These are phyloP conservation scores for Exephanes ischioxanthus DNA, from an alignment of 2,888 invertebrate species.

Conservation along the genomic window DNA sequence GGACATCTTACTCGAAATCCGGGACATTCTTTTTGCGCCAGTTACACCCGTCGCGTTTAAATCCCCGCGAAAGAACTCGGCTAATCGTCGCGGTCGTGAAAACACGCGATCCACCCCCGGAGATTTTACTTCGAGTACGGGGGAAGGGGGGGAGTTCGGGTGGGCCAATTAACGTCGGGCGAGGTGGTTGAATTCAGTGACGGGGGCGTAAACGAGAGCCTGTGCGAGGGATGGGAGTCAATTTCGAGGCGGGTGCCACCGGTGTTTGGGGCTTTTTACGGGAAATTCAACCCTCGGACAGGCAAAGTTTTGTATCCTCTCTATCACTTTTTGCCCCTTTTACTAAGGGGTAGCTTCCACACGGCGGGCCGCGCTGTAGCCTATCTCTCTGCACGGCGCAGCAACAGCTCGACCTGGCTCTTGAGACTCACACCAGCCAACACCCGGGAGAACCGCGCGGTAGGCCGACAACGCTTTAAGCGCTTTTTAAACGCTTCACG, in stretches of 20 bases:
- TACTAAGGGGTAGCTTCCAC: not conserved
- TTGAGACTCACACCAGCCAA: slow-evolving; percentile 42
- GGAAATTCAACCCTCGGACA: slow-evolving; percentile 64
- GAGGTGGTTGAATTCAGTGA: slow-evolving; percentile 57
- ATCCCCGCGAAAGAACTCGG: slow-evolving; percentile 58
- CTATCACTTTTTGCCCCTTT: slow-evolving; percentile 39
- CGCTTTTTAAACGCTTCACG: slow-evolving; percentile 73
- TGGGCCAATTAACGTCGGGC: slow-evolving; percentile 60
- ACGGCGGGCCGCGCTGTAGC: slow-evolving; percentile 17
- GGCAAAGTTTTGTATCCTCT: slow-evolving; percentile 59
- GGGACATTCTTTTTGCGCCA: slow-evolving; percentile 1
- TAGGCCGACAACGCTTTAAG: slow-evolving; percentile 70
- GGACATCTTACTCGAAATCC: not conserved
- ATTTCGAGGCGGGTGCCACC: slow-evolving; percentile 64
- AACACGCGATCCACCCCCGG: slow-evolving; percentile 55
- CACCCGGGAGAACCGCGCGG: slow-evolving; percentile 44
- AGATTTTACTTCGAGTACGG: slow-evolving; percentile 12
- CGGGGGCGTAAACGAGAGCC: slow-evolving; percentile 72
- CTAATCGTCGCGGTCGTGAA: slow-evolving; percentile 64
- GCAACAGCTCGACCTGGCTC: slow-evolving; percentile 56
- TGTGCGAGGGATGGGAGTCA: slow-evolving; percentile 66
- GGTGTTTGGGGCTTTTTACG: slow-evolving; percentile 68
- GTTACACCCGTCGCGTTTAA: slow-evolving; percentile 24
- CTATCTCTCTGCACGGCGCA: slow-evolving; percentile 35
- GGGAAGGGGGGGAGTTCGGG: slow-evolving; percentile 8